A percentile compares a stretch with the other conserved stretches of the same genome.
phyloP scores from a whole-genome alignment of 2,888 invertebrate species.

The Philaethria dido region DNA sequence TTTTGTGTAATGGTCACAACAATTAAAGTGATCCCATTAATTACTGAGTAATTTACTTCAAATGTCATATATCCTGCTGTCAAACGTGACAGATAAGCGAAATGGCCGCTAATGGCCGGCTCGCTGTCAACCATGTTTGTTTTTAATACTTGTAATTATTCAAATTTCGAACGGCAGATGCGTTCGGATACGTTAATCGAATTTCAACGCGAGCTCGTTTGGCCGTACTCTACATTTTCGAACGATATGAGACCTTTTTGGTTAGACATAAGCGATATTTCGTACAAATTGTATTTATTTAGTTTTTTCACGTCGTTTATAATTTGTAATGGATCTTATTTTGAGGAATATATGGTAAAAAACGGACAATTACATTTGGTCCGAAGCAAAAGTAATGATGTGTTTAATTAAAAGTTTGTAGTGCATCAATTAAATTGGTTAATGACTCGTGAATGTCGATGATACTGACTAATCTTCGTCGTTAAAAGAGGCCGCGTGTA shows the following conservation, averaged over 20 bases:
- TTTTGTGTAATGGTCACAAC: slow-evolving; percentile 21
- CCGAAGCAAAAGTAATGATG: slow-evolving; percentile 54
- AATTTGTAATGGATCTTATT: slow-evolving; percentile 26
- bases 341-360: slow-evolving; percentile 27
- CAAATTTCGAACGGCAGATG: slow-evolving; percentile 80
- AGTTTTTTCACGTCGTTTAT: slow-evolving; percentile 16
- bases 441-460: slow-evolving; percentile 57
- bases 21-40: slow-evolving; percentile 42
- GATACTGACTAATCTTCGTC: slow-evolving; percentile 44
- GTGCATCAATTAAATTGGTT: slow-evolving; percentile 57
- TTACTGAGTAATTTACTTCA: slow-evolving; percentile 62
- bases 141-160: slow-evolving; percentile 75
- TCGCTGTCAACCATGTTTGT: slow-evolving; percentile 63
- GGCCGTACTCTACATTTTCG: slow-evolving; percentile 25
- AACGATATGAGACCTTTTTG: slow-evolving; percentile 33
- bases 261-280: slow-evolving; percentile 15
- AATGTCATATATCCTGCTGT: slow-evolving; percentile 51
- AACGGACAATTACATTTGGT: slow-evolving; percentile 31
- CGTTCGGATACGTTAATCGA: slow-evolving; percentile 65
- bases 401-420: slow-evolving; percentile 56
- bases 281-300: slow-evolving; percentile 6
- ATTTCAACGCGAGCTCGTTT: slow-evolving; percentile 48
- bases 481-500: slow-evolving; percentile 6
- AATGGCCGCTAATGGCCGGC: slow-evolving; percentile 60
- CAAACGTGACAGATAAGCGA: slow-evolving; percentile 63